Conservation (phyloP, 2,888 invertebrate species). For the Encarsia formosa region DNA sequence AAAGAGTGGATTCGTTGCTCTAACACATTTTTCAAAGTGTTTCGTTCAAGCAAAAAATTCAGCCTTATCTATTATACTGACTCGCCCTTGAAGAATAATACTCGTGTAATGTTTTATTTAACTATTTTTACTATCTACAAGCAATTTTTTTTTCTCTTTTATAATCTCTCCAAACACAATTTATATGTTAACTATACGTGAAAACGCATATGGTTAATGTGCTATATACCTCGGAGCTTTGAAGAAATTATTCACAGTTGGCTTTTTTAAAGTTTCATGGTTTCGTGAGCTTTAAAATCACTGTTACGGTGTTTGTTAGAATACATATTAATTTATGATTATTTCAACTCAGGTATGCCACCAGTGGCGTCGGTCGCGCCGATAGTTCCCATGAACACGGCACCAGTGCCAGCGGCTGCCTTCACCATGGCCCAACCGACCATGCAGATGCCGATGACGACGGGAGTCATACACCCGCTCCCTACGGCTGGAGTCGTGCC, state of each 20-base stretch:
- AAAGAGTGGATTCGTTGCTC: too few relatives aligned
- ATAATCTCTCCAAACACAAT: too few relatives aligned
- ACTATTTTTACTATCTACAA: too few relatives aligned
- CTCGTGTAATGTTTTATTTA: too few relatives aligned
- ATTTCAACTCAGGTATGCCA: slow-evolving; percentile 33
- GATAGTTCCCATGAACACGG: slow-evolving; percentile 45
- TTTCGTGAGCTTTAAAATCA: slow-evolving; percentile 15
- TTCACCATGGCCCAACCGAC: slow-evolving; percentile 44
- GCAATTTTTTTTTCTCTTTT: too few relatives aligned
- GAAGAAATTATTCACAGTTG: background rate
- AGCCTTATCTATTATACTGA: too few relatives aligned
- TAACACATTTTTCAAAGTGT: too few relatives aligned
- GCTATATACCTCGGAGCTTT: slow-evolving; percentile 19
- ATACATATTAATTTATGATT: background rate
- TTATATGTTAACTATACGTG: too few relatives aligned
- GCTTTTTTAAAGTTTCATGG: slow-evolving; percentile 10
- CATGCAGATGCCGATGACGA: slow-evolving; percentile 38
- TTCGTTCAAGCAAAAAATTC: too few relatives aligned
- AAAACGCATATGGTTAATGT: slow-evolving; percentile 8
- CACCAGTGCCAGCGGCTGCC: slow-evolving; percentile 45
- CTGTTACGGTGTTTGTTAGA: background rate
- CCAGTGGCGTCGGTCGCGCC: slow-evolving; percentile 43
- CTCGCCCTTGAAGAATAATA: too few relatives aligned
- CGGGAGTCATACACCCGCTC: slow-evolving; percentile 24
- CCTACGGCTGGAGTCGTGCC: slow-evolving; percentile 7